A percentile compares a stretch with the other conserved stretches of the same genome.
Conservation (phyloP, 2,113 vertebrate genomes). For the Anas platyrhynchos region DNA sequence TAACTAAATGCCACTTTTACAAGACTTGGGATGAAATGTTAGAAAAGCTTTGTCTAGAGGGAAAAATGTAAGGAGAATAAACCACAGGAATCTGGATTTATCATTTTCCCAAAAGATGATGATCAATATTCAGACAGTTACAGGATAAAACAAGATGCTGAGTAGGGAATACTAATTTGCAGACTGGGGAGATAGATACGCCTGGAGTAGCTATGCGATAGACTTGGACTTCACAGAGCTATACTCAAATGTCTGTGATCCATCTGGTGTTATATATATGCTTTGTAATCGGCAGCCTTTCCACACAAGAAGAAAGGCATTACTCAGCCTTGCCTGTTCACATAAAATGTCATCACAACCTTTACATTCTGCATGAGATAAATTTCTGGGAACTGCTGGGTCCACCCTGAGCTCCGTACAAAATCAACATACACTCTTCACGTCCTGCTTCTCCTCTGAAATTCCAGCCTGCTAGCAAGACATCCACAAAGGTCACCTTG, state of each 20-base stretch:
- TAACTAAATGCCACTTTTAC: neutral
- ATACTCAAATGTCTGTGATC: neutral
- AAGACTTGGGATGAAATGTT: neutral
- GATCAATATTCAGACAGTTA: neutral
- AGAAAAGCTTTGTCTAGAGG: neutral
- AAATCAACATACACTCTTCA: neutral
- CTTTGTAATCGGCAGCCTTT: neutral
- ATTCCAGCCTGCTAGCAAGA: neutral
- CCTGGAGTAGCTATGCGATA: neutral
- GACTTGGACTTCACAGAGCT: neutral
- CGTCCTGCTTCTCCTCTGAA: neutral
- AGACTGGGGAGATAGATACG: neutral
- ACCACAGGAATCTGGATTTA: neutral
- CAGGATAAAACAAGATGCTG: neutral
- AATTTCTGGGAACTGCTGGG: neutral
- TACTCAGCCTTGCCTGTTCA: neutral
- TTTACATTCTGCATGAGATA: neutral
- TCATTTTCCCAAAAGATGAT: neutral
- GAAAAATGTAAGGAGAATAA: neutral
- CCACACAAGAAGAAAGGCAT: neutral
- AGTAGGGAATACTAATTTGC: neutral
- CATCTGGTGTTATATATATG: neutral
- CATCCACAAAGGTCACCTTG: neutral
- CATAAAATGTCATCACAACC: neutral
- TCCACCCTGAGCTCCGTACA: neutral